These are phyloP conservation scores for Rhaphigaster nebulosa DNA, from an alignment of 2,888 invertebrate species.

Conservation along the genomic window DNA sequence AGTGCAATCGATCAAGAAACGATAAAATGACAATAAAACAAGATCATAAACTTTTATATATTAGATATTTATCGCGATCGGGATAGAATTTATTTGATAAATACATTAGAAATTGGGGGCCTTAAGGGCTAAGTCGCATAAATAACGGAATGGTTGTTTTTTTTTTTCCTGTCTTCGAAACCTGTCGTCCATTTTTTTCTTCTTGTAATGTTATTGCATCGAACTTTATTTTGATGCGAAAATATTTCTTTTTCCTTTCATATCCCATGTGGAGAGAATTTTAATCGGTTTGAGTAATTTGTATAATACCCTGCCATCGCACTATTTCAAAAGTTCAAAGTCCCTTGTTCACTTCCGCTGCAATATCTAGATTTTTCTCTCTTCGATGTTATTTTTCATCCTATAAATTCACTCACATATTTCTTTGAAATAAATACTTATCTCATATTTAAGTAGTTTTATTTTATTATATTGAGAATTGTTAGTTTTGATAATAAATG, in stretches of 20 bases:
- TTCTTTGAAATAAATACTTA: no score
- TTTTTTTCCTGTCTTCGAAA: background rate
- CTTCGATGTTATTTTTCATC: no score
- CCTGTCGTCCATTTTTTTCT: background rate
- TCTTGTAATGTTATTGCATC: background rate
- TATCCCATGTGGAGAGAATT: background rate
- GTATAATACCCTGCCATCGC: background rate
- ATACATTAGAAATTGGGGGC: background rate
- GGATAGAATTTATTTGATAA: background rate
- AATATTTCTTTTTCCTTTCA: background rate
- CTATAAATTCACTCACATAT: background rate
- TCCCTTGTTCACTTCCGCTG: background rate
- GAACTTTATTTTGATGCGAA: background rate
- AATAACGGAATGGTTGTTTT: background rate
- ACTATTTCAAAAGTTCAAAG: no score
- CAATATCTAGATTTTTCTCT: background rate
- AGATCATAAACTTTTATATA: background rate
- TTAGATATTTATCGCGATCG: background rate
- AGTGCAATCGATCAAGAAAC: background rate
- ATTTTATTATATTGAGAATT: no score
- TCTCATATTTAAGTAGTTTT: no score
- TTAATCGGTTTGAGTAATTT: background rate
- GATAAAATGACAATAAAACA: conserved; percentile 6
- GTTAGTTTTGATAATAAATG: no score
- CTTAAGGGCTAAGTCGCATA: background rate